phyloP scores from a whole-genome alignment of 2,888 invertebrate species.

The Neocrepidodera transversa region DNA sequence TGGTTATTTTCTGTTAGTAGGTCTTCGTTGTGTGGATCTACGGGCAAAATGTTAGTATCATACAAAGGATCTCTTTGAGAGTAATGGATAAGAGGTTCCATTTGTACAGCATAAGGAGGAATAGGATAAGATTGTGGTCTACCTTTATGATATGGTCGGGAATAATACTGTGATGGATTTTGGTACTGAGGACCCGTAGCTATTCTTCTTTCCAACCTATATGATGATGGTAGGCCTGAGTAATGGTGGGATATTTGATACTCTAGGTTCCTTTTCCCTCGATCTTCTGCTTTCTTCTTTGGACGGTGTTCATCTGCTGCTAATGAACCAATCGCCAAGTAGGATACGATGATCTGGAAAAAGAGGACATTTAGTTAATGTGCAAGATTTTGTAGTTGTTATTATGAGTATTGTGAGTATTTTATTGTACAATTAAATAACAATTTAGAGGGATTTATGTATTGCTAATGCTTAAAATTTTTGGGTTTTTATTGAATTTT shows the following conservation, averaged over 20 bases:
- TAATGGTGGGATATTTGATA: constrained; percentile 68
- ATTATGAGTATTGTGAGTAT: too few relatives aligned
- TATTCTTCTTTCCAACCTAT: constrained; percentile 65
- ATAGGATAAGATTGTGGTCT: constrained; percentile 61
- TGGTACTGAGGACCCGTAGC: constrained; percentile 60
- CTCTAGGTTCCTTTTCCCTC: constrained; percentile 67
- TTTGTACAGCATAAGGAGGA: constrained; percentile 79
- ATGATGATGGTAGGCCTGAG: constrained; percentile 63
- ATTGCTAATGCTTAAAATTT: too few relatives aligned
- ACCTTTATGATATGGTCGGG: constrained; percentile 55
- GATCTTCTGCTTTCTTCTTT: constrained; percentile 60
- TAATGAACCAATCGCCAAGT: constrained; percentile 64
- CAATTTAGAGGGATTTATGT: too few relatives aligned
- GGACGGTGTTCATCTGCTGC: constrained; percentile 58
- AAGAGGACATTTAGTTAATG: constrained; percentile 45
- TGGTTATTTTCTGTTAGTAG: constrained; percentile 60
- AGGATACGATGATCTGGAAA: constrained; percentile 66
- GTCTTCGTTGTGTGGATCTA: constrained; percentile 60
- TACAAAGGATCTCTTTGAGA: constrained; percentile 81
- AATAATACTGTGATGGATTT: constrained; percentile 53
- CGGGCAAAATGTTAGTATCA: constrained; percentile 62
- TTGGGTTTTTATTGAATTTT: too few relatives aligned
- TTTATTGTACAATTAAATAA: too few relatives aligned
- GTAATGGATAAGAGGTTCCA: constrained; percentile 81
- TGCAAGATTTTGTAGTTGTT: too few relatives aligned